Base-by-base conservation (phyloP, 2,113 vertebrate species). In the Coturnix japonica region DNA sequence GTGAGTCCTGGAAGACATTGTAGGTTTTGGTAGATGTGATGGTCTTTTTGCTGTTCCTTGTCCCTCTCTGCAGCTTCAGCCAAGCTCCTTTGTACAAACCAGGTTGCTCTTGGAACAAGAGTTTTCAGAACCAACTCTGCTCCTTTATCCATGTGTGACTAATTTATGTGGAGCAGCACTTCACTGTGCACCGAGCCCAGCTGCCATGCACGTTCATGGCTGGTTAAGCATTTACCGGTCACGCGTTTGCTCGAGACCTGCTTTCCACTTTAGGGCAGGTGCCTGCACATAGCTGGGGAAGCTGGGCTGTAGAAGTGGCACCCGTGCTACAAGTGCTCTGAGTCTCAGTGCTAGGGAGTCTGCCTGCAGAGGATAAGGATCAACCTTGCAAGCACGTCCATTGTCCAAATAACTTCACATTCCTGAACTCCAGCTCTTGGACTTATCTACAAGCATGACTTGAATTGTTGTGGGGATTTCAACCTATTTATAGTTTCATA, bases 161-260 rank as follows among this genome's bases (percentile, higher is more conserved):
- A 96, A 96, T 94, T 90, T 92, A 77, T 82, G 87, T 82, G 85
- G 51, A 85, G 91, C 39, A 85, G 87, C 81, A 37, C 67, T 82
- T 19, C 28, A 9, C 47, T 73, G 81, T 64, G 33, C 2, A 1
- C 61, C 57, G 66, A 53, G 73, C 53, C 33, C 14, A 57, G 86
- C 81, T 69, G 91, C 74, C 4, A 41, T 6, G 83, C 83, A 37
- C 6, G 0, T 86, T 59, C 18, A 0, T 46, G 66, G 46, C 63
- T 30, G n/a, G 94, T 81, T 49, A 92, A 90, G 89, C 78, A 67
- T 84, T 90, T 60, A 87, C 81, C 21, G 43, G 57, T 76, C 56
- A 60, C 22, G 41, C 25, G 43, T 30, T 76, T 43, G 56, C 26
- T 14, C 43, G 7, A 79, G 71, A 79, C 33, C 81, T 7, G 8